Evolutionary conservation across 1,140 invertebrate genomes (phyloP), one percentile per base, ranked within the genome.

Genomic region (Goniozus legneri): DNA sequence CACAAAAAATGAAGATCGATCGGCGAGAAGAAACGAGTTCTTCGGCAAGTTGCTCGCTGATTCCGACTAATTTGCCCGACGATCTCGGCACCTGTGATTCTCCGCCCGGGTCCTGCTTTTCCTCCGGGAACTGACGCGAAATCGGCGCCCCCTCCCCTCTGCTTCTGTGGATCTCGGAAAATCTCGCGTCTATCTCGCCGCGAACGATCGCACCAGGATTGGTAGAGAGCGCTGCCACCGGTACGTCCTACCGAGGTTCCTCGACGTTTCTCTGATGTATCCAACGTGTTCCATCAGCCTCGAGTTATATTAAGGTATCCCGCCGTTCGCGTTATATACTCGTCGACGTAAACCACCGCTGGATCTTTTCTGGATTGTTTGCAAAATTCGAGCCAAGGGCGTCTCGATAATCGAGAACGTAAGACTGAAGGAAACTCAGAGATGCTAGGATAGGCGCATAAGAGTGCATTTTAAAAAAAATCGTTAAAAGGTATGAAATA

Each of bases 41-140:
- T n/a, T n/a, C n/a, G n/a, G n/a, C n/a, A n/a, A n/a, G n/a, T n/a
- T n/a, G n/a, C n/a, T n/a, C n/a, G n/a, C n/a, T n/a, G n/a, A n/a
- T n/a, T n/a, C n/a, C n/a, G n/a, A n/a, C n/a, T n/a, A n/a, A n/a
- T n/a, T n/a, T n/a, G n/a, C n/a, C n/a, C n/a, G n/a, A n/a, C n/a
- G n/a, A n/a, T n/a, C n/a, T n/a, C n/a, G n/a, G n/a, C n/a, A n/a
- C n/a, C n/a, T n/a, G n/a, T n/a, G n/a, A n/a, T n/a, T n/a, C n/a
- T n/a, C n/a, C n/a, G n/a, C n/a, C n/a, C n/a, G n/a, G 34, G 56
- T 63, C 59, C 61, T 59, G 58, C 52, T 62, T 58, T 65, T 65
- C 63, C 63, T 65, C 61, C 59, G 60, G 63, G 61, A 62, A 62
- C 31, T 50, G 36, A 34, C 33, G n/a, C n/a, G n/a, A n/a, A n/a